A percentile compares a stretch with the other conserved stretches of the same genome.
phyloP scores from a whole-genome alignment of 2,113 vertebrate genomes.

The Paramormyrops kingsleyae region DNA sequence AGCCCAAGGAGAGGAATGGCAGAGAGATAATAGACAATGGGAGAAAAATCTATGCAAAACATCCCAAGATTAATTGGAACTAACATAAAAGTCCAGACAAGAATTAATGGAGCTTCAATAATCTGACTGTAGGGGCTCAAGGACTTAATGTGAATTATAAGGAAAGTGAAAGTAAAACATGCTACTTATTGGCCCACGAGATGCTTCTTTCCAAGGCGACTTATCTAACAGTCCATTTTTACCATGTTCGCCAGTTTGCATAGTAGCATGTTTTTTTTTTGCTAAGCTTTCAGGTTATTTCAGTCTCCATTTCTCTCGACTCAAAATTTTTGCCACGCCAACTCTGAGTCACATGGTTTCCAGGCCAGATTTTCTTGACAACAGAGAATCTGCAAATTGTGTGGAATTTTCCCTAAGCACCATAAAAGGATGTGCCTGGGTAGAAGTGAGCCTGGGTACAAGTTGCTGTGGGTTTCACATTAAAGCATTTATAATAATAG shows the following conservation, averaged over 20 bases:
- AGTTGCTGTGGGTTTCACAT: not conserved
- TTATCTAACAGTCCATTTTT: not conserved
- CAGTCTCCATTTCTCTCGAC: not conserved
- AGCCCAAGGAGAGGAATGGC: constrained; percentile 28
- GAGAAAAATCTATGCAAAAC: constrained; percentile 3
- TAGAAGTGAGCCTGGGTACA: not conserved
- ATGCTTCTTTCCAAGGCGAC: not conserved
- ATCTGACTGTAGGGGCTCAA: not conserved
- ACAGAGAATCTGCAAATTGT: not conserved
- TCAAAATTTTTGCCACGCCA: not conserved
- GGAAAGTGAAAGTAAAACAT: not conserved
- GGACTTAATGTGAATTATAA: constrained; percentile 1
- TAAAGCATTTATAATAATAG: not conserved
- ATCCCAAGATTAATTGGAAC: constrained; percentile 12
- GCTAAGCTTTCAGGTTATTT: not conserved
- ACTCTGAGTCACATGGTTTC: not conserved
- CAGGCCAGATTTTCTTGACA: not conserved
- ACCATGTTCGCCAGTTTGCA: not conserved
- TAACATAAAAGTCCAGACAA: constrained; percentile 2
- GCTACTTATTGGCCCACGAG: not conserved
- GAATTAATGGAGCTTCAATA: constrained; percentile 1
- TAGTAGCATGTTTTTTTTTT: not conserved
- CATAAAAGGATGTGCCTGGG: not conserved
- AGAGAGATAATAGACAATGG: constrained; percentile 17
- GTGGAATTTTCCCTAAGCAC: not conserved